Conservation (phyloP, 2,113 vertebrate species). For the Mustelus asterias region DNA sequence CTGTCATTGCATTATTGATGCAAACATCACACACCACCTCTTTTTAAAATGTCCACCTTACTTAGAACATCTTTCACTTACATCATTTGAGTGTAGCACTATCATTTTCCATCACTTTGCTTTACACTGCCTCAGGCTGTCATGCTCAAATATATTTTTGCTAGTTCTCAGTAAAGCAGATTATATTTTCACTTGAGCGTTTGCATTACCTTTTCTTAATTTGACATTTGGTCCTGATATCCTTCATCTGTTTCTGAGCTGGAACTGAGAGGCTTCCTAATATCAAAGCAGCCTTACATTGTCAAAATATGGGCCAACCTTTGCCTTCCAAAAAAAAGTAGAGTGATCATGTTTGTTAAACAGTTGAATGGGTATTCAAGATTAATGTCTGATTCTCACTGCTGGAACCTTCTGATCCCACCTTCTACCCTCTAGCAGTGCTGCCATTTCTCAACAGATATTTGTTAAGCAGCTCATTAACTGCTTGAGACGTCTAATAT, state of each 20-base stretch:
- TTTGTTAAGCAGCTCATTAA: constrained; percentile 10
- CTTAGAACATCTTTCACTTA: neutral
- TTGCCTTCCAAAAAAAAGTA: neutral
- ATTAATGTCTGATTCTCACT: neutral
- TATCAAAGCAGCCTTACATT: neutral
- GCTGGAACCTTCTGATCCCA: neutral
- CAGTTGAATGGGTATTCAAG: neutral
- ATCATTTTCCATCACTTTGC: neutral
- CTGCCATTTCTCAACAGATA: neutral
- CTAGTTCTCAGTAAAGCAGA: neutral
- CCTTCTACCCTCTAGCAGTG: neutral
- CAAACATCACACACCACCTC: neutral
- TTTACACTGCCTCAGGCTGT: neutral
- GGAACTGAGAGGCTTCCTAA: neutral
- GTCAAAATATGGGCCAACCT: neutral
- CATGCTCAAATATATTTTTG: neutral
- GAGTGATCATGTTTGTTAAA: neutral
- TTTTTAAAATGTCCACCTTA: neutral
- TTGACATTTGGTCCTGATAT: neutral
- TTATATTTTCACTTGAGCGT: neutral
- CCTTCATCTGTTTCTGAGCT: neutral
- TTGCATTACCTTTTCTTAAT: neutral
- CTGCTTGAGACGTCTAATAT: neutral
- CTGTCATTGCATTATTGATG: neutral
- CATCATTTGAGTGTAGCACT: neutral